Evolutionary conservation across 1,140 invertebrate species (phyloP).

Genomic region (Nixonia krombeini): DNA sequence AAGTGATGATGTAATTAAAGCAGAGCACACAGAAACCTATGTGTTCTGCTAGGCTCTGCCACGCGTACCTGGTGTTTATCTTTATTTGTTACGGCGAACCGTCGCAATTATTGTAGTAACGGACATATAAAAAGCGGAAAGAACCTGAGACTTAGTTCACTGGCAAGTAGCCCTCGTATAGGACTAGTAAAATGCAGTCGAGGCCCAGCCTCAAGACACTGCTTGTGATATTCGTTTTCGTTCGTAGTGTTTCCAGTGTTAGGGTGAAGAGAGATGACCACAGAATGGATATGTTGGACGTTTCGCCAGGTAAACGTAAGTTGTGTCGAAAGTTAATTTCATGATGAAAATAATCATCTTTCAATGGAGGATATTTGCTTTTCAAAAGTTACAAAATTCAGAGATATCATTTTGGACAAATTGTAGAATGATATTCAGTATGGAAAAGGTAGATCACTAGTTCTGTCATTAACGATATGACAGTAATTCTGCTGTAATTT

Average conservation of each 20-base stretch:
- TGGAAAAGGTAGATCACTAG: too few relatives aligned
- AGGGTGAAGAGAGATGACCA: conserved; percentile 35
- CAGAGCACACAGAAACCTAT: conserved; percentile 28
- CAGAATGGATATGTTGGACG: conserved; percentile 37
- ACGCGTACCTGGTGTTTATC: conserved; percentile 50
- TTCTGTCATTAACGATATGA: too few relatives aligned
- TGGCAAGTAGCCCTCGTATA: conserved; percentile 12
- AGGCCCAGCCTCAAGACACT: conserved; percentile 18
- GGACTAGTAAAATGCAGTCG: conserved; percentile 23
- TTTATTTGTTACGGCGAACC: conserved; percentile 53
- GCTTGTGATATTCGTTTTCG: conserved; percentile 25
- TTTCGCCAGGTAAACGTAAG: conserved; percentile 55
- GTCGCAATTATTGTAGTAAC: conserved; percentile 47
- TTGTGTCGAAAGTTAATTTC: too few relatives aligned
- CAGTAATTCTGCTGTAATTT: too few relatives aligned
- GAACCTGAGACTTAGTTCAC: conserved; percentile 16
- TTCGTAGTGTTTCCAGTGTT: conserved; percentile 29
- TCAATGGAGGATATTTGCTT: too few relatives aligned
- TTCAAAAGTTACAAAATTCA: too few relatives aligned
- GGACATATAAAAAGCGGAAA: conserved; percentile 48
- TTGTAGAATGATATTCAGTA: too few relatives aligned
- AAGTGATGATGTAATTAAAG: conserved; percentile 24
- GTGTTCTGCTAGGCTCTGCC: conserved; percentile 34
- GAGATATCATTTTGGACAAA: too few relatives aligned
- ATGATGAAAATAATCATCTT: too few relatives aligned